A percentile compares a stretch with the other conserved stretches of the same genome.
These are phyloP conservation scores for Operophtera brumata DNA, from an alignment of 2,888 invertebrate species.

Conservation along the genomic window DNA sequence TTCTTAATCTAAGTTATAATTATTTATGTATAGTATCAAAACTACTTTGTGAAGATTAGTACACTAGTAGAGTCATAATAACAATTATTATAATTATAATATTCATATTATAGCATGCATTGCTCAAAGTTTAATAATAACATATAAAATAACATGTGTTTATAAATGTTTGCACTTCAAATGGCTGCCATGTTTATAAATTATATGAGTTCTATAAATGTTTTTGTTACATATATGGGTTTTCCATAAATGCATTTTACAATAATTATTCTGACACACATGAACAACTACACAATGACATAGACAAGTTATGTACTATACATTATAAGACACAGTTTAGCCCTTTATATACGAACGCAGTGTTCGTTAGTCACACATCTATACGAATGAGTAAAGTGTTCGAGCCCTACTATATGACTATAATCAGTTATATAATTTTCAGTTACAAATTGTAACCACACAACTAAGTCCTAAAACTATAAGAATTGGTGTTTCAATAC, in stretches of 20 bases:
- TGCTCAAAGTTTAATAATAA: conserved; percentile 17
- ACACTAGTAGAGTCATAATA: conserved; percentile 30
- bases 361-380: conserved; percentile 27
- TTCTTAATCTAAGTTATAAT: conserved; percentile 22
- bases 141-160: background rate
- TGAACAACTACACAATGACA: conserved; percentile 16
- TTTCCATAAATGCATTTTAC: conserved; percentile 15
- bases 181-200: conserved; percentile 4
- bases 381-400: conserved; percentile 24
- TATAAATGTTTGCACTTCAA: background rate
- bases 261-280: conserved; percentile 23
- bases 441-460: conserved; percentile 17
- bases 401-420: conserved; percentile 22
- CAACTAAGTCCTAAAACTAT: conserved; percentile 46
- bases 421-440: background rate
- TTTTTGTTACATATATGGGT: background rate
- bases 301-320: conserved; percentile 34
- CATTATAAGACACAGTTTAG: conserved; percentile 59
- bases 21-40: conserved; percentile 39
- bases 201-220: background rate
- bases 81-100: conserved; percentile 28
- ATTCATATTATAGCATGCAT: conserved; percentile 21
- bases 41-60: conserved; percentile 31
- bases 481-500: conserved; percentile 73
- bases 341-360: conserved; percentile 38